Conservation (phyloP, 1,140 invertebrate genomes). For the Laupala kohalensis region DNA sequence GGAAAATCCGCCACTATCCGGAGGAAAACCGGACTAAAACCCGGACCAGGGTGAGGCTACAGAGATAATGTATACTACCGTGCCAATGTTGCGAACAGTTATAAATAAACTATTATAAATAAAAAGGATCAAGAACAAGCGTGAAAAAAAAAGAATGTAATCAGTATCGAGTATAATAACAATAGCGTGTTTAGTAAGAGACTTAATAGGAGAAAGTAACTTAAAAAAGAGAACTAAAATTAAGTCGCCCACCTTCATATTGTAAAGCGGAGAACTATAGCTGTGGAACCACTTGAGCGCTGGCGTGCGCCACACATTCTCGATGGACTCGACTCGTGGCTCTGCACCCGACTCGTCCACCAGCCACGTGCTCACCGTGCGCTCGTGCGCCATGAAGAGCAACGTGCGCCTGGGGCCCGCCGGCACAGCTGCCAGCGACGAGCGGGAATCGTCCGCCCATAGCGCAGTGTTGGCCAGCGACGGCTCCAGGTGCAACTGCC, state of each 20-base stretch:
- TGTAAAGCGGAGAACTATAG: constrained; percentile 1
- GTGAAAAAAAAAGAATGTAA: too few species aligned
- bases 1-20: too few species aligned
- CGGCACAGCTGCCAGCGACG: not conserved
- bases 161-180: too few species aligned
- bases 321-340: constrained; percentile 11
- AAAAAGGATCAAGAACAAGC: too few species aligned
- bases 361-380: constrained; percentile 19
- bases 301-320: constrained; percentile 19
- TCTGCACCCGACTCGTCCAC: constrained; percentile 16
- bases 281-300: constrained; percentile 6
- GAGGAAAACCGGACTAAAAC: too few species aligned
- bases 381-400: constrained; percentile 16
- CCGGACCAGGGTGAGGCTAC: too few species aligned
- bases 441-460: constrained; percentile 1
- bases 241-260: not conserved
- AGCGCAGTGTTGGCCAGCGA: not conserved
- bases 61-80: too few species aligned
- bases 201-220: too few species aligned
- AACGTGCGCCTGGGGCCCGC: not conserved
- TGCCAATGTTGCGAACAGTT: too few species aligned
- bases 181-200: too few species aligned
- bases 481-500: constrained; percentile 5
- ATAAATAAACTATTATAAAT: too few species aligned
- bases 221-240: too few species aligned